Conservation (phyloP, 2,797 vertebrate species). For the Acrossocheilus wenchowensis region DNA sequence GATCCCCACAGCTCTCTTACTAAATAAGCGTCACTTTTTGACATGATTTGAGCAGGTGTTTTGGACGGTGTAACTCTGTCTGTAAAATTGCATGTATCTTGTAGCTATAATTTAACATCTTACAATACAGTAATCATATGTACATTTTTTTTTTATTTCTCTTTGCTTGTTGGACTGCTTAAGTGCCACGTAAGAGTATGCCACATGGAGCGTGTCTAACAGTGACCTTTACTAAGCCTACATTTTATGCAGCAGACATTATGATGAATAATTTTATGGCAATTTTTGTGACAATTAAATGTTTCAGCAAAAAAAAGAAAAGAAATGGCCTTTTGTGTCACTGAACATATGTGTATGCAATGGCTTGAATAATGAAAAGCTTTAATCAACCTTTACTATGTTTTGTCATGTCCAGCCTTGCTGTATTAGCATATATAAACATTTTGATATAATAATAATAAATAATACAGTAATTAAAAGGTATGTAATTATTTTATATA, state of each 20-base stretch:
- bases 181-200: neutral
- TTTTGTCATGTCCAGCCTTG: neutral
- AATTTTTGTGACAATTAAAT: neutral
- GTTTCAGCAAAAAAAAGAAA: neutral
- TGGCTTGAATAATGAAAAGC: neutral
- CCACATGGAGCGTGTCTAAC: neutral
- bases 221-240: slow-evolving; percentile 24
- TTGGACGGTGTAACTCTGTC: slow-evolving; percentile 5
- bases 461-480: neutral
- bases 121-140: neutral
- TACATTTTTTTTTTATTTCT: neutral
- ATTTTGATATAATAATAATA: neutral
- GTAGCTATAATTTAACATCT: slow-evolving; percentile 9
- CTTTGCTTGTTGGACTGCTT: neutral
- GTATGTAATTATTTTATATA: neutral
- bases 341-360: neutral
- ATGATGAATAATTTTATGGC: neutral
- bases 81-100: slow-evolving; percentile 20
- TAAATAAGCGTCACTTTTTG: neutral
- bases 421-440: neutral
- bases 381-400: neutral
- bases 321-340: neutral
- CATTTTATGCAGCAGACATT: slow-evolving; percentile 6
- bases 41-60: slow-evolving; percentile 37
- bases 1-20: slow-evolving; percentile 21